Conservation (phyloP, 2,113 vertebrate genomes). For the Hippocampus guttulatus region DNA sequence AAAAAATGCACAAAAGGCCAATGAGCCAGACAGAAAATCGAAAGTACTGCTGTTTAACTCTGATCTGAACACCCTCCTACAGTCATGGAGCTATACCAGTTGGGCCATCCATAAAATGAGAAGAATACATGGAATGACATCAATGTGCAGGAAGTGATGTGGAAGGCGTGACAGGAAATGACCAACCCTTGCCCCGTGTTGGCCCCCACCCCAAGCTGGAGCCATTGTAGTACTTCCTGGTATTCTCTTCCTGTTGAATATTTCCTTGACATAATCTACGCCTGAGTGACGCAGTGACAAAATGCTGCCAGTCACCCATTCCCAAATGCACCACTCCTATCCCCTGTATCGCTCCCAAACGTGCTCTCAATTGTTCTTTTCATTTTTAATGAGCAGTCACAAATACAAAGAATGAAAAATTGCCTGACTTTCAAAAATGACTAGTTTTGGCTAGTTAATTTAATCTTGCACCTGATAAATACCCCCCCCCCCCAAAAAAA, state of each 20-base stretch:
- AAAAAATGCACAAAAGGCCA: too few species aligned
- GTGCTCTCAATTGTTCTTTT: neutral
- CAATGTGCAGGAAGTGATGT: slow-evolving; percentile 57
- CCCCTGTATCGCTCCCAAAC: too few species aligned
- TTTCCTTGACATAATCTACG: slow-evolving; percentile 45
- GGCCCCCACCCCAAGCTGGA: slow-evolving; percentile 26
- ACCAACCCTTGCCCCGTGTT: slow-evolving; percentile 48
- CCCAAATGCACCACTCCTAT: slow-evolving; percentile 18
- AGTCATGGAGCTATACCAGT: neutral
- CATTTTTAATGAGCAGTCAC: neutral
- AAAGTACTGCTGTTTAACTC: neutral
- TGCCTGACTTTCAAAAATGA: too few species aligned
- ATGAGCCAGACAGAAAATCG: too few species aligned
- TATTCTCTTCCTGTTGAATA: slow-evolving; percentile 54
- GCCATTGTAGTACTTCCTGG: slow-evolving; percentile 68
- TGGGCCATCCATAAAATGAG: neutral
- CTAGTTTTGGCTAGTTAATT: too few species aligned
- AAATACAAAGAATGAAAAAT: too few species aligned
- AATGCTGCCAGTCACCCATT: slow-evolving; percentile 2
- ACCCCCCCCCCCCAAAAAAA: too few species aligned
- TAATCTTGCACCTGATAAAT: too few species aligned
- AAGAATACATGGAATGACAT: slow-evolving; percentile 44
- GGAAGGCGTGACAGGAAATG: slow-evolving; percentile 58
- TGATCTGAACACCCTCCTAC: neutral
- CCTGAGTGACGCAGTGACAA: slow-evolving; percentile 24